A percentile compares a stretch with the other conserved stretches of the same genome.
phyloP scores from a whole-genome alignment of 2,888 invertebrate genomes.

The Cremastinae sp. region DNA sequence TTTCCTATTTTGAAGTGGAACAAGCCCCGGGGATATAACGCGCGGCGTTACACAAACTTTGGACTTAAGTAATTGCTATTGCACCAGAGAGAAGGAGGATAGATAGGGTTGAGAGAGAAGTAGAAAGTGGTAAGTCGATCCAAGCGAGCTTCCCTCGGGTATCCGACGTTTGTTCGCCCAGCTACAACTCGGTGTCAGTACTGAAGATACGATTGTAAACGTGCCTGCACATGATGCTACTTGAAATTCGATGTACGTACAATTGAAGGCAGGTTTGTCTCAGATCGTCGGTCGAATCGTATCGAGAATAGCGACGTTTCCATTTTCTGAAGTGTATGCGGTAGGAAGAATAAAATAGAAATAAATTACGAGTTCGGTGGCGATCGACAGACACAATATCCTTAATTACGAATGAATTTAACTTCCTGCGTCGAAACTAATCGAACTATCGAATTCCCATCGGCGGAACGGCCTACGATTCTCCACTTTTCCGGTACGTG shows the following conservation, averaged over 20 bases:
- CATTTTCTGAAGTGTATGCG: constrained; percentile 5
- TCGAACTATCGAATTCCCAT: constrained; percentile 48
- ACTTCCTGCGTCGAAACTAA: constrained; percentile 41
- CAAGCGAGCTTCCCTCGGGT: constrained; percentile 57
- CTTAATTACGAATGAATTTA: constrained; percentile 57
- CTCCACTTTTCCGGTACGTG: constrained; percentile 8
- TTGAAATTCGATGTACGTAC: background rate
- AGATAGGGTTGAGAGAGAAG: constrained; percentile 6
- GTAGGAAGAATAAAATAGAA: background rate
- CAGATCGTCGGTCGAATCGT: constrained; percentile 51
- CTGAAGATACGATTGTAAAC: constrained; percentile 34
- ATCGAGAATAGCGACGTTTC: constrained; percentile 41
- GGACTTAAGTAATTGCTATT: constrained; percentile 68
- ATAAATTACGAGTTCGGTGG: constrained; percentile 5
- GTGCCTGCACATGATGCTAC: constrained; percentile 3
- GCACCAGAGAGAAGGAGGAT: constrained; percentile 32
- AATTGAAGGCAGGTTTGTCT: background rate
- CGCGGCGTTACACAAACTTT: constrained; percentile 64
- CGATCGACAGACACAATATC: constrained; percentile 47
- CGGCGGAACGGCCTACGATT: constrained; percentile 37
- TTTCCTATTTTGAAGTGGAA: constrained; percentile 27
- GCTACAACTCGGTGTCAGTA: constrained; percentile 45
- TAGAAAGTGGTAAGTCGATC: constrained; percentile 42
- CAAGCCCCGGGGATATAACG: constrained; percentile 51
- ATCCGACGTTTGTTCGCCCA: constrained; percentile 45